Conservation (phyloP, 2,888 invertebrate species). For the Danaus chrysippus region DNA sequence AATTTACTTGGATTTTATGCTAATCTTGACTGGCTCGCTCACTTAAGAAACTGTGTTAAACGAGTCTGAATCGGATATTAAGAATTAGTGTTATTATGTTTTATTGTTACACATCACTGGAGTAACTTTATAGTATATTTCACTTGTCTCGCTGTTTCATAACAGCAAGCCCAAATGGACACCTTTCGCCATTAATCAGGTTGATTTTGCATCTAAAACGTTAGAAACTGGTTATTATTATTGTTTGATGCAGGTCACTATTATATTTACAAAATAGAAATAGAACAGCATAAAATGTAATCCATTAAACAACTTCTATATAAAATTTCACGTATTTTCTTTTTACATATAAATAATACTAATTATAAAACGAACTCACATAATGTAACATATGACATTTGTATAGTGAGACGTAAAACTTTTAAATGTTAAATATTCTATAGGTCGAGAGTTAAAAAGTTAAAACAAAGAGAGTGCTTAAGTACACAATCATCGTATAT, state of each 20-base stretch:
- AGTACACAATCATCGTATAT: constrained; percentile 46
- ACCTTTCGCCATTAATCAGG: constrained; percentile 8
- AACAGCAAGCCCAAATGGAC: constrained; percentile 20
- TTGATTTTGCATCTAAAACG: constrained; percentile 10
- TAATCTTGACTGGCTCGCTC: constrained; percentile 24
- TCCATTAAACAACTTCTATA: not conserved
- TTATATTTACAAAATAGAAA: not conserved
- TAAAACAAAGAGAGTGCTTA: constrained; percentile 3
- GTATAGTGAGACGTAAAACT: not conserved
- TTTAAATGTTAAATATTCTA: not conserved
- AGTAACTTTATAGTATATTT: not conserved
- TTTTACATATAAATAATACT: not conserved
- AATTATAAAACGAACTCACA: not conserved
- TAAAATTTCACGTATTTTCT: not conserved
- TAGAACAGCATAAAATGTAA: not conserved
- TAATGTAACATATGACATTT: not conserved
- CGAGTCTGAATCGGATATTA: constrained; percentile 21
- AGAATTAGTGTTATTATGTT: constrained; percentile 4
- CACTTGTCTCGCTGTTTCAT: constrained; percentile 6
- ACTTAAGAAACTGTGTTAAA: constrained; percentile 25
- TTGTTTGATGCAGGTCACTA: not conserved
- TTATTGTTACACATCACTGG: constrained; percentile 1
- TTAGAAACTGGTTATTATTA: not conserved
- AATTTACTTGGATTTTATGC: constrained; percentile 29
- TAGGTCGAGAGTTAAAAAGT: not conserved